Conservation (phyloP, 2,888 invertebrate genomes). For the Hofmannophila pseudospretella region DNA sequence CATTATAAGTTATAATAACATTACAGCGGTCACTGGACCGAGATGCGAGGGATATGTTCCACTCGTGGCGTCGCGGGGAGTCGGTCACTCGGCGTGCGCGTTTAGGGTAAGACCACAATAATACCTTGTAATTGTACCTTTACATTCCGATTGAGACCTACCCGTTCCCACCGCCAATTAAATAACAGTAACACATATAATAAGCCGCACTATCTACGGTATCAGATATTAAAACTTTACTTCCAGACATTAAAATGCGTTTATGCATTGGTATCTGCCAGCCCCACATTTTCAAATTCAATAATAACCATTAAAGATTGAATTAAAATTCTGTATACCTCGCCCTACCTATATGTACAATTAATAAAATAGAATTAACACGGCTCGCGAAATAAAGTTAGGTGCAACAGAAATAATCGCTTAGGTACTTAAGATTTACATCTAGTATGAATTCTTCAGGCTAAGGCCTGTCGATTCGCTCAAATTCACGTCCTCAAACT, state of each 20-base stretch:
- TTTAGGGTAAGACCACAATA: too few relatives aligned
- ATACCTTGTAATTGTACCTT: too few relatives aligned
- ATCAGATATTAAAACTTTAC: constrained; percentile 46
- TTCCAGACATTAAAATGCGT: constrained; percentile 42
- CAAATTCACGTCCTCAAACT: constrained; percentile 70
- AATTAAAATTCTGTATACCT: constrained; percentile 63
- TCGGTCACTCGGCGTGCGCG: too few relatives aligned
- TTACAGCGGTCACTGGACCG: constrained; percentile 37
- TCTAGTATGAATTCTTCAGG: constrained; percentile 65
- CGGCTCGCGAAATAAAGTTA: constrained; percentile 66
- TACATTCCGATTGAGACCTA: constrained; percentile 34
- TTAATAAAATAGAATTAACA: constrained; percentile 65
- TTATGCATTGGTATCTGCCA: constrained; percentile 56
- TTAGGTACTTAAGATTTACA: constrained; percentile 65
- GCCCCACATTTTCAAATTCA: constrained; percentile 54
- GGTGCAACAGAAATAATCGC: constrained; percentile 65
- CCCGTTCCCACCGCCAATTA: constrained; percentile 23
- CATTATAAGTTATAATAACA: constrained; percentile 37
- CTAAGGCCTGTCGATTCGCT: constrained; percentile 68
- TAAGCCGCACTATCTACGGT: constrained; percentile 54
- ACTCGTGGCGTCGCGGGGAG: constrained; percentile 23
- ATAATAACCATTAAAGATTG: constrained; percentile 58
- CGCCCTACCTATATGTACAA: constrained; percentile 73
- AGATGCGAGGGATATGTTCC: constrained; percentile 54
- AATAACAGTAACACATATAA: constrained; percentile 47